A percentile compares a stretch with the other conserved stretches of the same genome.
Conservation (phyloP, 2,888 invertebrate genomes). For the Chaetoderma sp. region DNA sequence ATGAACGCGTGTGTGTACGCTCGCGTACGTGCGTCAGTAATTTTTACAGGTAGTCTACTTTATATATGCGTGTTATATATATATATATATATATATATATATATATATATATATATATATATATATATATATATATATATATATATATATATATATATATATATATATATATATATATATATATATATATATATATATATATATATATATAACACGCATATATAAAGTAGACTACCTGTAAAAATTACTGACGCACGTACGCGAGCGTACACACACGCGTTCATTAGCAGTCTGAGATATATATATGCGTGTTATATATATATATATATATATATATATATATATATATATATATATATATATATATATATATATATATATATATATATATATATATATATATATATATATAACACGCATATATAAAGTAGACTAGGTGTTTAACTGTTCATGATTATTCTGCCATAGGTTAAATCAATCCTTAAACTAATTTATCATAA, state of each 20-base stretch:
- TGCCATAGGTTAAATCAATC: no score
- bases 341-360: constrained; percentile 3
- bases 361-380: neutral
- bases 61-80: no score
- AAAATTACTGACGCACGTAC: neutral
- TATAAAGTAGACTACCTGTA: neutral
- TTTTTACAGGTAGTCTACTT: neutral
- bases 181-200: constrained; percentile 2
- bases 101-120: constrained; percentile 1
- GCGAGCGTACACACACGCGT: neutral
- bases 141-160: neutral
- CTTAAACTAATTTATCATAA: no score
- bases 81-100: neutral
- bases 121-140: neutral
- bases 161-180: neutral
- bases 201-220: no score
- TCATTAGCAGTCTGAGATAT: neutral
- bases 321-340: neutral
- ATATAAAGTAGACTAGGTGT: no score
- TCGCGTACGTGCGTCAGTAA: neutral
- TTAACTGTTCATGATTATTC: neutral
- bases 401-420: no score
- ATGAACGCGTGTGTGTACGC: neutral
- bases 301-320: no score
- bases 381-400: constrained; percentile 4